These are phyloP conservation scores for Furnarius figulus DNA, from an alignment of 2,113 vertebrate genomes.

Conservation along the genomic window DNA sequence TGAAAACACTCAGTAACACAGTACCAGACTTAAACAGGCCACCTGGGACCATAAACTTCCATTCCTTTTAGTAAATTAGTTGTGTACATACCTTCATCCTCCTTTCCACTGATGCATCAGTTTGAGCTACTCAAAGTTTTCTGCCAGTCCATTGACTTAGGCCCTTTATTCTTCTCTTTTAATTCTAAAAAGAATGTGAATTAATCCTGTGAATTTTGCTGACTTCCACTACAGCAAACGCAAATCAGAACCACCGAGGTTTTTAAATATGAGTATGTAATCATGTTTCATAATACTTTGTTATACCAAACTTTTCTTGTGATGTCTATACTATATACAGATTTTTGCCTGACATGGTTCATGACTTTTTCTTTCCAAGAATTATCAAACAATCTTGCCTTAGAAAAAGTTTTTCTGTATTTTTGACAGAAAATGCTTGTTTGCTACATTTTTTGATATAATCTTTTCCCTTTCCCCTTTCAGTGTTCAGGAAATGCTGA, in stretches of 20 bases:
- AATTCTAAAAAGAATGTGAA: neutral
- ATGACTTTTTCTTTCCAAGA: neutral
- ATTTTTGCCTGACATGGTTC: neutral
- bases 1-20: neutral
- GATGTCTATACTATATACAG: neutral
- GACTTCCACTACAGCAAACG: neutral
- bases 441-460: neutral
- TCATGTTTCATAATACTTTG: neutral
- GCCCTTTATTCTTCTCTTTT: neutral
- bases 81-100: neutral
- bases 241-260: neutral
- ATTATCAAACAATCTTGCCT: neutral
- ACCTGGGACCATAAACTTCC: neutral
- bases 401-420: neutral
- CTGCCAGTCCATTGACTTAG: neutral
- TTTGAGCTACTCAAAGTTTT: neutral
- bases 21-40: neutral
- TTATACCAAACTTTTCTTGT: neutral
- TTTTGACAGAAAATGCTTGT: neutral
- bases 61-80: neutral
- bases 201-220: neutral
- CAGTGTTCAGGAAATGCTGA: slow-evolving; percentile 92
- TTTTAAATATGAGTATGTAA: neutral
- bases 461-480: slow-evolving; percentile 24
- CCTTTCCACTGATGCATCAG: neutral